Conservation (phyloP, 2,113 vertebrate genomes). For the Rynchops niger region DNA sequence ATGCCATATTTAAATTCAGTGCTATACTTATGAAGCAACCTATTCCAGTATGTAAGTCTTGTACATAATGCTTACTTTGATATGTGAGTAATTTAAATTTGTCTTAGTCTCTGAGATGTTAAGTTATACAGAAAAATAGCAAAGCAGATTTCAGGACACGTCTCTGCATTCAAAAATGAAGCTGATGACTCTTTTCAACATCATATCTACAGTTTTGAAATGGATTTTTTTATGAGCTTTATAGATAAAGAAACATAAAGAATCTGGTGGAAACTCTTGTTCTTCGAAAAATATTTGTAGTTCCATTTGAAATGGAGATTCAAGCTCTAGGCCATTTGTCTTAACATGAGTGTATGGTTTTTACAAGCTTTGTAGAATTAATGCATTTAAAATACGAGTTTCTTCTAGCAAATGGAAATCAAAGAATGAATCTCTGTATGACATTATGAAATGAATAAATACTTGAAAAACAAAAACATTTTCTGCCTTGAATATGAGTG, state of each 20-base stretch:
- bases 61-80: background rate
- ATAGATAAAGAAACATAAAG: conserved; percentile 28
- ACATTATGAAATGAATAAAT: background rate
- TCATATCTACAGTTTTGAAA: background rate
- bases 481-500: background rate
- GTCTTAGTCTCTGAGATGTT: background rate
- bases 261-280: background rate
- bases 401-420: background rate
- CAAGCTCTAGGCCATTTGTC: conserved; percentile 44
- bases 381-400: conserved; percentile 12
- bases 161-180: background rate
- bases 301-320: conserved; percentile 58
- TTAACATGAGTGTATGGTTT: background rate
- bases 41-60: background rate
- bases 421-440: background rate
- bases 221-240: background rate
- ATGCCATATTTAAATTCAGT: background rate
- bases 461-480: background rate
- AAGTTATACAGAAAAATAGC: conserved; percentile 17
- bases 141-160: conserved; percentile 9
- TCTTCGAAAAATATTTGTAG: conserved; percentile 16
- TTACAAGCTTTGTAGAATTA: conserved; percentile 52
- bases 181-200: background rate
- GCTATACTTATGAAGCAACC: background rate
- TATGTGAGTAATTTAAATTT: conserved; percentile 10